Evolutionary conservation across 2,113 vertebrate species (phyloP).

Genomic region (Corythornis vintsioides): DNA sequence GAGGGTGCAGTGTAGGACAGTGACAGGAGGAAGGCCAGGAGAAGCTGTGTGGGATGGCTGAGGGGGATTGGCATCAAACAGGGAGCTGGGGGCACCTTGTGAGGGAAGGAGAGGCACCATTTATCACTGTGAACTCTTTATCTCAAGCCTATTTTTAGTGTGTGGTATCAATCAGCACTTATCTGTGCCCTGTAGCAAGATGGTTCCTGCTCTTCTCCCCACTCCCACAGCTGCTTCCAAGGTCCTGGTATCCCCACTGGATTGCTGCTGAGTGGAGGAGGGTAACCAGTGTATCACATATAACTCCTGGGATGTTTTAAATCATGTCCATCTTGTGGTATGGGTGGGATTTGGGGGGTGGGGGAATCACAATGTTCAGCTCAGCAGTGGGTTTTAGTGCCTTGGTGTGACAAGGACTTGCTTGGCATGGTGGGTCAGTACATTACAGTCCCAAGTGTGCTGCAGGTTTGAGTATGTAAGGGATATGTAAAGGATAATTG

Average conservation of each 20-base stretch:
- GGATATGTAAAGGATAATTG: not conserved
- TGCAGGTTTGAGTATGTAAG: not conserved
- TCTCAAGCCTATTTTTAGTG: not conserved
- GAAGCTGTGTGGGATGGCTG: not conserved
- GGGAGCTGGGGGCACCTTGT: not conserved
- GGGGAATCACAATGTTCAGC: not conserved
- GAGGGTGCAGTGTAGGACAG: not conserved
- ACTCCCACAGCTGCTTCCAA: not conserved
- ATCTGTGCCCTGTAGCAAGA: not conserved
- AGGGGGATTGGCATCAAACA: not conserved
- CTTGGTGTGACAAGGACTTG: rapidly evolving
- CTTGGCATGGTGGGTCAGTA: not conserved
- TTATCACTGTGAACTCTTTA: not conserved
- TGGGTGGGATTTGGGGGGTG: not conserved
- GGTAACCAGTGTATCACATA: not conserved
- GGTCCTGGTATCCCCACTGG: not conserved
- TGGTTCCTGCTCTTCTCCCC: not conserved
- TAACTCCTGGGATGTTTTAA: not conserved
- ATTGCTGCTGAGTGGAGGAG: not conserved
- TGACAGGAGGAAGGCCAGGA: not conserved
- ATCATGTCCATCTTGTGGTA: not conserved
- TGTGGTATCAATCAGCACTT: not conserved
- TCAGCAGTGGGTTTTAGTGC: not conserved
- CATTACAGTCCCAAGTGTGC: not conserved
- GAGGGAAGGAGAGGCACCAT: not conserved